Conservation (phyloP, 1,140 invertebrate species). For the Lordiphosa collinella region DNA sequence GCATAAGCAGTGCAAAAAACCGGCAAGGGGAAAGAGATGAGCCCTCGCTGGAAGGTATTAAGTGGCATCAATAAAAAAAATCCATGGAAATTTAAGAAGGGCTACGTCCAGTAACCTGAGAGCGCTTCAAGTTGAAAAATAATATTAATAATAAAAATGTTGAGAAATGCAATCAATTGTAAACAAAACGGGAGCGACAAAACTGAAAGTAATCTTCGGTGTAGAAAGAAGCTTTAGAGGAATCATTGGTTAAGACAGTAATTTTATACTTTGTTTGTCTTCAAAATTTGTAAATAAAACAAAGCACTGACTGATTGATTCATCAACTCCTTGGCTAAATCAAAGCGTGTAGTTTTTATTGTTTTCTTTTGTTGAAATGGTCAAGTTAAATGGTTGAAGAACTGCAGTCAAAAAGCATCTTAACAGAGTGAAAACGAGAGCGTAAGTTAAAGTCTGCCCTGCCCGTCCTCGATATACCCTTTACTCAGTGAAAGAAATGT, state of each 20-base stretch:
- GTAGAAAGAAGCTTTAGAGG: neutral
- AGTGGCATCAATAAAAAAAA: conserved; percentile 54
- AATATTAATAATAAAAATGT: conserved; percentile 10
- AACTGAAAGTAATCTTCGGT: conserved; percentile 6
- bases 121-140: conserved; percentile 3
- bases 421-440: no score
- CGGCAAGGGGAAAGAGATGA: neutral
- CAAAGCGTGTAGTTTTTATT: no score
- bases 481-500: no score
- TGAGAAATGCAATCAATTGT: conserved; percentile 8
- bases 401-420: no score
- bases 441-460: no score
- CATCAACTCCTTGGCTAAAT: neutral
- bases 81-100: conserved; percentile 51
- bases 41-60: conserved; percentile 29
- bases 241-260: neutral
- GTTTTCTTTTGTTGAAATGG: no score
- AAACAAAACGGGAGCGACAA: conserved; percentile 1
- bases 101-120: conserved; percentile 29
- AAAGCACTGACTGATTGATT: neutral
- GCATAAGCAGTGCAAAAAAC: no score
- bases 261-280: neutral
- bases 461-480: no score
- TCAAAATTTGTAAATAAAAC: no score
- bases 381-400: no score